Evolutionary conservation across 2,888 invertebrate genomes (phyloP), one percentile per base, ranked within the genome.

Genomic region (Phania funesta): DNA sequence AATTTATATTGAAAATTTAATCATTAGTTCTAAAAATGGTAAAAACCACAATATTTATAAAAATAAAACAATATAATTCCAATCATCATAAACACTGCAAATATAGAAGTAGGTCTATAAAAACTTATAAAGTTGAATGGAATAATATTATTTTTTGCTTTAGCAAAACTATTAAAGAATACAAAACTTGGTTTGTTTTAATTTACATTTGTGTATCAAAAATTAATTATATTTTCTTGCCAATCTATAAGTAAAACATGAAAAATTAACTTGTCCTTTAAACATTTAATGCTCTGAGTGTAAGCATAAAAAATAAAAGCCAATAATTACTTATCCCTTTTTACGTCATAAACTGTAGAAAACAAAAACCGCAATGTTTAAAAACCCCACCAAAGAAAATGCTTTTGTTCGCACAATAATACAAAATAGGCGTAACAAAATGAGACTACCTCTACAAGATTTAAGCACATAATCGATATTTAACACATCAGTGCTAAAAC

Each of bases 391-490:
- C n/a, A n/a, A 41, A 32, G 16, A n/a, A 4, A 7, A 11, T 44
- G 18, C 1, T 44, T 4, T 22, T 52, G 32, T 60, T 32, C 16
- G 3, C 8, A 9, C 46, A 48, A 41, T 58, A 67, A 65, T 32
- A 50, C 20, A 13, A 76, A 56, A 70, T 22, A 76, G 80, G 65
- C 80, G 71, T 71, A 70, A 52, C 64, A 44, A 60, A 80, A 58
- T 56, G 35, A 29, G 64, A 60, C 32, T 44, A 56, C 60, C 46
- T 64, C 5, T 48, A 26, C 13, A 50, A 65, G 20, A 73, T 52
- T n/a, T 50, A 6, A 68, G 52, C 35, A 52, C 70, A 70, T 78
- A 82, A 78, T 81, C 81, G 81, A 81, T 81, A 73, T 67, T 67
- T 62, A 41, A 29, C 18, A 64, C 35, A 74, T 67, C 48, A 71